Evolutionary conservation across 2,113 vertebrate species (phyloP), one percentile per base, ranked within the genome.

Genomic region (Callithrix jacchus): DNA sequence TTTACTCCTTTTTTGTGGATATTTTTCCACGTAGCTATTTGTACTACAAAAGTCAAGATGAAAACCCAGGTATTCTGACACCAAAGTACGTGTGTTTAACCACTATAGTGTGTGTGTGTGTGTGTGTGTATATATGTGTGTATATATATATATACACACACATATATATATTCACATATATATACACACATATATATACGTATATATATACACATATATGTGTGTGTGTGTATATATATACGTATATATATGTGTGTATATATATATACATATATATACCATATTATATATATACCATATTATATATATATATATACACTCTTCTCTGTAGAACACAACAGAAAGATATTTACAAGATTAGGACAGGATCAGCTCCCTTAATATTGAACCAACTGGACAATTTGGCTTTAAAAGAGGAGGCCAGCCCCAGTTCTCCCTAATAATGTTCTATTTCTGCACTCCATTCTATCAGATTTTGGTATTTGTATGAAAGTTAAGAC

Each of bases 401-500:
- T 32, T 77, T 73, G 81, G 27, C 52, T 93, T 85, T 81, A 76
- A 87, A 97, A 52, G 47, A 82, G 13, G 56, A 58, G 40, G 21
- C 70, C 49, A 32, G 27, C 16, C 52, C 30, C 9, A 17, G 12
- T 84, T 88, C 56, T 74, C 30, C 32, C 42, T 77, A 49, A 37
- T 58, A 70, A 40, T 88, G 25, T 54, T 84, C 73, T 76, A 1
- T 61, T 87, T 95, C 87, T 70, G 3, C 18, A 79, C 6, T 88
- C 32, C 25, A 42, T 27, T 79, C 52, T 71, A 7, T 45, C 23
- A 83, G 27, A 82, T 84, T 79, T n/a, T 54, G 35, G 76, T 91
- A 66, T 89, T 86, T 87, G n/a, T 84, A 58, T 85, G 71, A 56
- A 79, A 82, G 40, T 42, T 25, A 80, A 96, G 81, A 88, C 6